These are phyloP conservation scores for Ictalurus punctatus DNA, from an alignment of 2,113 vertebrate species.

Conservation along the genomic window DNA sequence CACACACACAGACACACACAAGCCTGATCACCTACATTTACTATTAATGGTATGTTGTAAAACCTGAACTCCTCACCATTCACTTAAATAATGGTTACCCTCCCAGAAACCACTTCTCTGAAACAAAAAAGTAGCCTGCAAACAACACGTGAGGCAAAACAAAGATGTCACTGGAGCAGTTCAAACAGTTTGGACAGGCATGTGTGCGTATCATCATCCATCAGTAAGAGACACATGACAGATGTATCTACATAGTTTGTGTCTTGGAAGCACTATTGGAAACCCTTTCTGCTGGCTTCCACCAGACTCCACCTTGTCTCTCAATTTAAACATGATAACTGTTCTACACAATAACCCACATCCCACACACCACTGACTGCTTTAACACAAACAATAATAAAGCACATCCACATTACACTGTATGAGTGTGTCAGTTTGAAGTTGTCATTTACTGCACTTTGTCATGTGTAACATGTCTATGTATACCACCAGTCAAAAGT, in stretches of 20 bases:
- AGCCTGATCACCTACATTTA: not conserved
- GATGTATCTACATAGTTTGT: not conserved
- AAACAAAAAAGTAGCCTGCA: not conserved
- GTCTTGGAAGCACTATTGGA: not conserved
- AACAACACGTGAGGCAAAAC: not conserved
- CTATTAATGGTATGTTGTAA: not conserved
- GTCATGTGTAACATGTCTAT: not conserved
- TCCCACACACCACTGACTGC: not conserved
- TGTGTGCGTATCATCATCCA: not conserved
- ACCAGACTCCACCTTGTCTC: not conserved
- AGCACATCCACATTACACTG: not conserved
- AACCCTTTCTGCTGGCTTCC: not conserved
- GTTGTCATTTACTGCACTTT: not conserved
- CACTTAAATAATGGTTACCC: not conserved
- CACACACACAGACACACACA: not conserved
- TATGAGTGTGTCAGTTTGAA: not conserved
- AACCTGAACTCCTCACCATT: not conserved
- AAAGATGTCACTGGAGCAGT: not conserved
- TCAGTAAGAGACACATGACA: not conserved
- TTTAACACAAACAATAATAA: not conserved
- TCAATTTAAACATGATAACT: not conserved
- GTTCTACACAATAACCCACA: too few species aligned
- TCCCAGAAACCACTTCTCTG: not conserved
- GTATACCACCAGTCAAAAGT: not conserved
- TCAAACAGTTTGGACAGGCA: not conserved